Base-by-base conservation (phyloP, 2,113 vertebrate genomes). In the Cynocephalus volans region DNA sequence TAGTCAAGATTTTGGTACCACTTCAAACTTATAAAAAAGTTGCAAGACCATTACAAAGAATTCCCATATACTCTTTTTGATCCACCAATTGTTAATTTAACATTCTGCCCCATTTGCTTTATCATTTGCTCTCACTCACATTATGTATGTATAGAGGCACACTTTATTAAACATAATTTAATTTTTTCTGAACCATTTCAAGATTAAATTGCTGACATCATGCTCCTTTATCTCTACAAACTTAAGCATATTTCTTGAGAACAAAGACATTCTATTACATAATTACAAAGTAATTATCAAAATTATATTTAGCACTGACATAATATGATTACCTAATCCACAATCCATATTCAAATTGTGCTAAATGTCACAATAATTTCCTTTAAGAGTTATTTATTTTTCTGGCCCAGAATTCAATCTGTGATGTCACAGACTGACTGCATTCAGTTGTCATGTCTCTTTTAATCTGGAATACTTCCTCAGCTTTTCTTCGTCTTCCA, bases 211-310 rank as follows among this genome's bases (percentile, higher is more conserved):
- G 56, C 48, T 79, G n/a, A 60, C 11, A 81, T 41, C 31, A 83
- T 33, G 24, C 9, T n/a, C 50, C 62, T 84, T 94, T 62, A 50
- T 81, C 70, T 90, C 77, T 77, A 91, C 62, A 93, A 87, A 76
- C 26, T 52, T 50, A 17, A 95, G n/a, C 14, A 12, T 45, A 77
- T 56, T 91, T 88, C 76, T 52, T 79, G 31, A 83, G 41, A 93
- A 97, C 23, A 90, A 88, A 90, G 64, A 56, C 50, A 70, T 75
- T 88, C 62, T 93, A 76, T 95, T 90, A 69, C 9, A 93, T 54
- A 97, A 77, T 12, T 33, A 92, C 10, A 67, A 58, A 58, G 48
- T 80, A 95, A 60, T 56, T 93, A 90, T 48, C 36, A 89, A 97
- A 97, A 89, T 58, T 89, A 62, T 23, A 88, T 60, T 72, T 80